Base-by-base conservation (phyloP, 2,797 vertebrate species). In the Australoheros facetus region DNA sequence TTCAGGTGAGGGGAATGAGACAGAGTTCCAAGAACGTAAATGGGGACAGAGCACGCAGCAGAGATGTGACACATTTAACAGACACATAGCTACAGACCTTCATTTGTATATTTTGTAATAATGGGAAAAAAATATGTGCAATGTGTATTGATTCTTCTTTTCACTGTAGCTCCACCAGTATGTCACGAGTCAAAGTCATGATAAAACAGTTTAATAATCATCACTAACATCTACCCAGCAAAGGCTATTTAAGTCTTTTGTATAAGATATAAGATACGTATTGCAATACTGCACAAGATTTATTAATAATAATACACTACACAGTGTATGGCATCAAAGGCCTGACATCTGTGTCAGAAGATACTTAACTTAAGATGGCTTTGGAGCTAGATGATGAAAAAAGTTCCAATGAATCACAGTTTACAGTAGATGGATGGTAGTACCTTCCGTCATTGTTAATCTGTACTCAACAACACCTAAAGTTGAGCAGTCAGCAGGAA, bases 401-500 rank as follows among this genome's bases (percentile, higher is more conserved):
- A 84, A 84, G 81, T 81, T 69, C 75, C 88, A 92, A 89, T 85
- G 85, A 87, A 88, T 89, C 84, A 77, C 72, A n/a, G 39, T 84
- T 89, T 84, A 78, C 85, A 71, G 73, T 66, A 78, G 82, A 89
- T 84, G 78, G 88, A 88, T 92, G 91, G 83, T 89, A 79, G 89
- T 84, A 89, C 86, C 86, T 89, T 88, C 82, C 82, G 78, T 91
- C 89, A 90, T 89, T 89, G 91, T 90, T 92, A 91, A 93, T 94
- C 87, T 90, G 80, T 71, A 73, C 88, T 90, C 89, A 82, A 84
- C 90, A 91, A 90, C 57, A 77, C 81, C 84, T 86, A 87, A 94
- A 94, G 88, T 88, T 90, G 88, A 93, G 87, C 87, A 92, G 93
- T 95, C 94, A 95, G 94, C 93, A 93, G 82, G 82, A 92, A 92